These are phyloP conservation scores for Nothobranchius furzeri DNA, from an alignment of 2,113 vertebrate genomes.

Conservation along the genomic window DNA sequence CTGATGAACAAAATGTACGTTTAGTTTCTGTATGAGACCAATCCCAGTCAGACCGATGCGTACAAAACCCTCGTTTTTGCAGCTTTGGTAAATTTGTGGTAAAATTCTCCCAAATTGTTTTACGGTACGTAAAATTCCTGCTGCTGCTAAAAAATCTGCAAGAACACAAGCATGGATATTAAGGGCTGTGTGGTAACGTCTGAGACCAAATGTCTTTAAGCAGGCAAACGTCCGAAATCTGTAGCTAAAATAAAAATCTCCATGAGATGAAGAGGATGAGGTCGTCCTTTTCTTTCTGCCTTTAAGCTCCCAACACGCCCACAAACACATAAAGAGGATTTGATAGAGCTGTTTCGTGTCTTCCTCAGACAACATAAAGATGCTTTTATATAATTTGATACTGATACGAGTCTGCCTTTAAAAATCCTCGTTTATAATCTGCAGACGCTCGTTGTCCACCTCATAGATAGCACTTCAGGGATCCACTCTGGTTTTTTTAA, in stretches of 20 bases:
- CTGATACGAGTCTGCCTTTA: slow-evolving; percentile 69
- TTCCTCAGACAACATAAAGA: slow-evolving; percentile 67
- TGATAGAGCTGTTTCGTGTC: slow-evolving; percentile 66
- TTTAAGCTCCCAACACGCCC: slow-evolving; percentile 8
- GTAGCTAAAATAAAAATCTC: not conserved
- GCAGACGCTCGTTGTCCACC: slow-evolving; percentile 30
- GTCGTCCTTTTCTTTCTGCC: slow-evolving; percentile 12
- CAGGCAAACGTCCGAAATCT: not conserved
- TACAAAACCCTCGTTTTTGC: not conserved
- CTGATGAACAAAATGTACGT: too few relatives aligned
- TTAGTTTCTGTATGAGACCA: too few relatives aligned
- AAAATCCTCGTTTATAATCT: slow-evolving; percentile 5
- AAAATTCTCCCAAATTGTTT: not conserved
- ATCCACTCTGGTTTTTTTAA: slow-evolving; percentile 66
- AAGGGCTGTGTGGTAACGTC: slow-evolving; percentile 9
- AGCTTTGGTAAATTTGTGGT: slow-evolving; percentile 20
- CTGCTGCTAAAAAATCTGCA: not conserved
- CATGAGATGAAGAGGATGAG: not conserved
- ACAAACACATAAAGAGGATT: slow-evolving; percentile 38
- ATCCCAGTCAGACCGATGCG: too few relatives aligned
- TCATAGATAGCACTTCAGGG: slow-evolving; percentile 76
- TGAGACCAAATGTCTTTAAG: not conserved
- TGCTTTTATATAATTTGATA: slow-evolving; percentile 70
- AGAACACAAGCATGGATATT: slow-evolving; percentile 14
- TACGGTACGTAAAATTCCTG: too few relatives aligned